Evolutionary conservation across 1,140 invertebrate genomes (phyloP).

Genomic region (Aethina tumida): DNA sequence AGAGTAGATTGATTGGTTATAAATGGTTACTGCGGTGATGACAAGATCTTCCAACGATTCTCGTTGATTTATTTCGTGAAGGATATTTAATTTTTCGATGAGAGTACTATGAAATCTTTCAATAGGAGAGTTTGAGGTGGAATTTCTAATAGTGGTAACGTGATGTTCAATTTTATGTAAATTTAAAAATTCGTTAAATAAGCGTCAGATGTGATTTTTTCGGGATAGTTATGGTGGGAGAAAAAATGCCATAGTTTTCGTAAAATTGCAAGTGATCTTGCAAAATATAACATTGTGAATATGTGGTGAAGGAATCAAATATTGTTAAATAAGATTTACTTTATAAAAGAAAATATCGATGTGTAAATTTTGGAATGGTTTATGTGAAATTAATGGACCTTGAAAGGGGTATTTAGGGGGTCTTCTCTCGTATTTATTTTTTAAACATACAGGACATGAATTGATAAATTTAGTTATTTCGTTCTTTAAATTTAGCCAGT

Average conservation of each 20-base stretch:
- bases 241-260: conserved; percentile 19
- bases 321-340: conserved; percentile 20
- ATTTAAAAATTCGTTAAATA: conserved; percentile 20
- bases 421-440: conserved; percentile 19
- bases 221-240: conserved; percentile 9
- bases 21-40: conserved; percentile 14
- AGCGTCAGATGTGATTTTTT: conserved; percentile 15
- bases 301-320: conserved; percentile 25
- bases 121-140: conserved; percentile 16
- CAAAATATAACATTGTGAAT: conserved; percentile 13
- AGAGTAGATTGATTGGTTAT: conserved; percentile 20
- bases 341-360: conserved; percentile 18
- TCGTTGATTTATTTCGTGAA: conserved; percentile 9
- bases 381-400: conserved; percentile 13
- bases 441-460: conserved; percentile 15
- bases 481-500: conserved; percentile 16
- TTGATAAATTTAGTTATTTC: conserved; percentile 16
- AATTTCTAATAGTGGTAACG: conserved; percentile 10
- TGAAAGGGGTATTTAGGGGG: conserved; percentile 12
- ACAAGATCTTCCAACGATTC: conserved; percentile 13
- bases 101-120: conserved; percentile 22
- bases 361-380: conserved; percentile 22
- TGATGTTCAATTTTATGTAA: conserved; percentile 18
- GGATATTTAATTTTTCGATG: conserved; percentile 13
- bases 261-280: conserved; percentile 16